phyloP scores from a whole-genome alignment of 2,888 invertebrate species.

The Aphodius granarius region DNA sequence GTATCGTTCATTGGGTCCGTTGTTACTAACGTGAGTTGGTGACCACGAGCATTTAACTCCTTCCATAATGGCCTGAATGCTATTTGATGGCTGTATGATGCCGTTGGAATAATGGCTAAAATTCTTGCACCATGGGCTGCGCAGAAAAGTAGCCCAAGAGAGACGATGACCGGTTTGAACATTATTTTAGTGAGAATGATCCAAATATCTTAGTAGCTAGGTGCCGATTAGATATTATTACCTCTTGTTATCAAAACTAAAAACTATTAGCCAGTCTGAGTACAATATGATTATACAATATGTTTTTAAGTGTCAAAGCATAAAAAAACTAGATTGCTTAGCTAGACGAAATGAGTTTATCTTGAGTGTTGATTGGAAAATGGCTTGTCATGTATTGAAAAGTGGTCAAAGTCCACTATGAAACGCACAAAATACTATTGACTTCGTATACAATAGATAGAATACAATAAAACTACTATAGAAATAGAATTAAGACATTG shows the following conservation, averaged over 20 bases:
- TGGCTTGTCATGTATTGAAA: too few relatives aligned
- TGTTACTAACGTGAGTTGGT: slow-evolving; percentile 37
- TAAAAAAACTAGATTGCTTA: not conserved
- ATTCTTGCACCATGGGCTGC: slow-evolving; percentile 43
- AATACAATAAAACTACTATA: too few relatives aligned
- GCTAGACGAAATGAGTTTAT: not conserved
- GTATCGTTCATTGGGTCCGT: slow-evolving; percentile 34
- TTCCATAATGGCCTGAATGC: slow-evolving; percentile 53
- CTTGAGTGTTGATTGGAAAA: not conserved
- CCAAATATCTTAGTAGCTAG: too few relatives aligned
- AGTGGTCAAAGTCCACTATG: not conserved
- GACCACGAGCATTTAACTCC: slow-evolving; percentile 51
- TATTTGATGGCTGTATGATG: slow-evolving; percentile 56
- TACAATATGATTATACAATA: too few relatives aligned
- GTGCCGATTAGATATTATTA: not conserved
- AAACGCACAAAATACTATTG: not conserved
- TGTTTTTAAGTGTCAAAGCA: too few relatives aligned
- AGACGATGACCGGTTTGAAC: not conserved
- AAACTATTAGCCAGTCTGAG: too few relatives aligned
- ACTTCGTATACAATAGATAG: not conserved
- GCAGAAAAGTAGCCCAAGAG: not conserved
- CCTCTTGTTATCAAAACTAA: not conserved
- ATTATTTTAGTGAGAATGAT: not conserved
- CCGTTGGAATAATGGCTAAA: slow-evolving; percentile 50
- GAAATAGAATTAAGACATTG: too few relatives aligned